Percentiles rank a stretch among this genome's conserved stretches.
Conservation (phyloP, 1,140 invertebrate genomes). For the Scaptomyza pallida region DNA sequence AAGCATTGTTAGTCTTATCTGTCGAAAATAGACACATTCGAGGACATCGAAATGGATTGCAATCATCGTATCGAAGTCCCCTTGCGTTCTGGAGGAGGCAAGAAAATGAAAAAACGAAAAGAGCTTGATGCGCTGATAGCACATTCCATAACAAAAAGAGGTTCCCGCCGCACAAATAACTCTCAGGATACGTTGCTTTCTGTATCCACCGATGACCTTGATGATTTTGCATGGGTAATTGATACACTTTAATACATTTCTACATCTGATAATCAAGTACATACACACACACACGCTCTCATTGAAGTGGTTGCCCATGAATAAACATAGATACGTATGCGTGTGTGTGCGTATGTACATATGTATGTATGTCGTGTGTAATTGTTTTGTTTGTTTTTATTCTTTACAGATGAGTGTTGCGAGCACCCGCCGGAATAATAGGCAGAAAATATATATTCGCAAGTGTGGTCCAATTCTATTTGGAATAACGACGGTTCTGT, state of each 20-base stretch:
- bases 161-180: constrained; percentile 41
- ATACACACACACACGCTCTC: neutral
- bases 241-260: constrained; percentile 5
- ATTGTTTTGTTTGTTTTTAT: neutral
- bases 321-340: constrained; percentile 5
- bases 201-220: constrained; percentile 84
- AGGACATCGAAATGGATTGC: constrained; percentile 69
- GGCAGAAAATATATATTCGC: constrained; percentile 64
- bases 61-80: constrained; percentile 80
- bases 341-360: neutral
- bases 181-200: constrained; percentile 84
- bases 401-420: constrained; percentile 59
- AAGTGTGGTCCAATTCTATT: constrained; percentile 71
- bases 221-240: constrained; percentile 81
- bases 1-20: neutral
- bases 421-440: constrained; percentile 60
- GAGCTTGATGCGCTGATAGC: constrained; percentile 85
- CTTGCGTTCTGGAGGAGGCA: constrained; percentile 82
- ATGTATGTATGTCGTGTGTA: constrained; percentile 1
- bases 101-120: constrained; percentile 85
- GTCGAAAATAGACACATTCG: constrained; percentile 5
- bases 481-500: constrained; percentile 61
- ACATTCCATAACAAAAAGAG: constrained; percentile 69
- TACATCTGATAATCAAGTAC: neutral
- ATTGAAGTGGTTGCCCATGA: constrained; percentile 1